Evolutionary conservation across 2,113 vertebrate species (phyloP), one percentile per base, ranked within the genome.

Genomic region (Piprites chloris): DNA sequence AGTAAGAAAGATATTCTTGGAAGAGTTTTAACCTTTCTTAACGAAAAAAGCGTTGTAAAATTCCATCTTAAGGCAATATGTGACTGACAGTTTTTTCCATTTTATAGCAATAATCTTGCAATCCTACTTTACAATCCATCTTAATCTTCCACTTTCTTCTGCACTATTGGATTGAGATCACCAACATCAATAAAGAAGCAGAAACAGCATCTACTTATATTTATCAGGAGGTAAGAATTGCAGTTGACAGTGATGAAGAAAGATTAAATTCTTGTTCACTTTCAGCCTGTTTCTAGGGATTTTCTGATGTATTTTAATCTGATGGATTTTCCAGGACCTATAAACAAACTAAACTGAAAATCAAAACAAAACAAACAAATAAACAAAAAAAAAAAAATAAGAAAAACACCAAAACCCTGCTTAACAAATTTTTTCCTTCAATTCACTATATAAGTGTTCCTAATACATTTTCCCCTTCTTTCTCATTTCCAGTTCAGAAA

Each of bases 211-310:
- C 90, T 93, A 92, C 90, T 93, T 90, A 78, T 86, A 94, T 95
- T 97, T 96, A 97, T 93, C 93, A 93, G 73, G 41, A 90, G 53
- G 80, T 89, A 93, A 87, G 83, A 75, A 94, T 94, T 95, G 92
- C 76, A 88, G 44, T 56, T 81, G 93, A 90, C 92, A 96, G 80
- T 72, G 73, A 93, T 89, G 93, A 96, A 95, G 83, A 96, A 96
- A 94, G 80, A 96, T 96, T 93, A 95, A 97, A 93, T 90, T 92
- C 90, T 86, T 87, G 35, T 82, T 87, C 76, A 94, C 79, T 95
- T 86, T 90, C 79, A 77, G 68, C 16, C 53, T 65, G 41, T 93
- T 94, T 73, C 90, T 85, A 37, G 88, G 86, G 83, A 94, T 91
- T 96, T 96, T 78, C 73, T 90, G 80, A 84, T 63, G 56, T 61